Evolutionary conservation across 2,888 invertebrate species (phyloP).

Genomic region (Dicranocentrus wangi): DNA sequence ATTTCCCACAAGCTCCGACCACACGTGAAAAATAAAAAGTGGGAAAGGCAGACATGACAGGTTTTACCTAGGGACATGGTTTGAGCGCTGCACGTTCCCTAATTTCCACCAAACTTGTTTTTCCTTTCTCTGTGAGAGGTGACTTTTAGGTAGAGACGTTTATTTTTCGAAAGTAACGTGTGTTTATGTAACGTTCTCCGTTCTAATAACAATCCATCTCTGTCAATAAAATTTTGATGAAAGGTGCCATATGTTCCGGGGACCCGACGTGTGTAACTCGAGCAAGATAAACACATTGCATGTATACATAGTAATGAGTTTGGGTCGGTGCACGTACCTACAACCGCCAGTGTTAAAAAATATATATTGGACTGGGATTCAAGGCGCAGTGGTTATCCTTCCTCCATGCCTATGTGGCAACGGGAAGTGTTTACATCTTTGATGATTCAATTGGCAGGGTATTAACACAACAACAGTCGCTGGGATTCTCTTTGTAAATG

Average conservation of each 20-base stretch:
- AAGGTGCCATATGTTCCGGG: conserved; percentile 29
- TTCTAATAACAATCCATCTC: conserved; percentile 53
- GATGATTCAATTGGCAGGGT: too few species aligned
- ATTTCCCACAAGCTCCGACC: too few species aligned
- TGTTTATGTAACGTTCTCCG: background rate
- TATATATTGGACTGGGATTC: too few species aligned
- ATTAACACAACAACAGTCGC: too few species aligned
- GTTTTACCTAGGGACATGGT: background rate
- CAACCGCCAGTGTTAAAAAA: too few species aligned
- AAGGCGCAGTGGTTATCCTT: too few species aligned
- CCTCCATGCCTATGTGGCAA: background rate
- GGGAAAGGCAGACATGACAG: background rate
- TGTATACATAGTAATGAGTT: background rate
- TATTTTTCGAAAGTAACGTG: background rate
- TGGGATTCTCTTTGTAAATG: too few species aligned
- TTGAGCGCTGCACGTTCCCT: background rate
- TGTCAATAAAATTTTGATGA: conserved; percentile 65
- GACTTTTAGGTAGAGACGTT: background rate
- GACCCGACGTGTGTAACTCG: background rate
- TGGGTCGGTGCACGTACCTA: background rate
- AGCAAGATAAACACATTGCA: background rate
- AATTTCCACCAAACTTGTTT: background rate
- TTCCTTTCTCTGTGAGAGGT: background rate
- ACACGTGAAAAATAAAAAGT: too few species aligned
- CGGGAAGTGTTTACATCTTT: background rate